Percentiles rank a stretch among this genome's conserved stretches.
Evolutionary conservation across 2,888 invertebrate genomes (phyloP).

Genomic region (Drosophila conformis): DNA sequence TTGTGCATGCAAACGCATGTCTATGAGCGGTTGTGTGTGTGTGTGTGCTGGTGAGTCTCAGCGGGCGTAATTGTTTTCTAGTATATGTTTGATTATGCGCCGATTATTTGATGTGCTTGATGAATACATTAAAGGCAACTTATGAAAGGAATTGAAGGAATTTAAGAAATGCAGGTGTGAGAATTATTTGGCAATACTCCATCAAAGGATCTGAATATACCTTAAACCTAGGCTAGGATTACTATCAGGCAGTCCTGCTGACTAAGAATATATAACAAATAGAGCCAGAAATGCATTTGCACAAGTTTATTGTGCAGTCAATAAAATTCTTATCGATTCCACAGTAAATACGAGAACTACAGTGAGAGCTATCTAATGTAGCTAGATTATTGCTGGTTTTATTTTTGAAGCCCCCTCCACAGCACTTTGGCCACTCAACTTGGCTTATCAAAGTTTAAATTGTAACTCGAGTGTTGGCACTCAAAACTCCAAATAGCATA

Average conservation of each 20-base stretch:
- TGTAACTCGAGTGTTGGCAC: slow-evolving; percentile 49
- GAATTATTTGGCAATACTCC: not conserved
- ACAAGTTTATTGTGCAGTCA: not conserved
- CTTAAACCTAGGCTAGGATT: not conserved
- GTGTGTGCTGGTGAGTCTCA: slow-evolving; percentile 25
- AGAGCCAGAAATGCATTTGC: not conserved
- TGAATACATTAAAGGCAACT: not conserved
- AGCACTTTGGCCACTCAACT: slow-evolving; percentile 21
- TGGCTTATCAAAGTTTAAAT: slow-evolving; percentile 66
- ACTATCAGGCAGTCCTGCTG: not conserved
- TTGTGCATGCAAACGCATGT: not conserved
- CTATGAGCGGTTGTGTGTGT: slow-evolving; percentile 9
- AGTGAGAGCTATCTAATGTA: not conserved
- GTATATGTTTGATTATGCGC: slow-evolving; percentile 36
- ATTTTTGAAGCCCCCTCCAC: not conserved
- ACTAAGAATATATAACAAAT: not conserved
- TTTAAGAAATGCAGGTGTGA: not conserved
- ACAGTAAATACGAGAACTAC: not conserved
- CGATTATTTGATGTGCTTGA: slow-evolving; percentile 27
- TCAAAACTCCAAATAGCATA: slow-evolving; percentile 50
- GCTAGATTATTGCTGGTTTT: slow-evolving; percentile 6
- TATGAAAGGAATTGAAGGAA: not conserved
- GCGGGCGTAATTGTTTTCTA: slow-evolving; percentile 55
- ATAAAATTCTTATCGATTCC: not conserved
- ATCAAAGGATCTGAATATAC: not conserved